Evolutionary conservation across 2,113 vertebrate species (phyloP), one percentile per base, ranked within the genome.

Genomic region (Oryctolagus cuniculus): DNA sequence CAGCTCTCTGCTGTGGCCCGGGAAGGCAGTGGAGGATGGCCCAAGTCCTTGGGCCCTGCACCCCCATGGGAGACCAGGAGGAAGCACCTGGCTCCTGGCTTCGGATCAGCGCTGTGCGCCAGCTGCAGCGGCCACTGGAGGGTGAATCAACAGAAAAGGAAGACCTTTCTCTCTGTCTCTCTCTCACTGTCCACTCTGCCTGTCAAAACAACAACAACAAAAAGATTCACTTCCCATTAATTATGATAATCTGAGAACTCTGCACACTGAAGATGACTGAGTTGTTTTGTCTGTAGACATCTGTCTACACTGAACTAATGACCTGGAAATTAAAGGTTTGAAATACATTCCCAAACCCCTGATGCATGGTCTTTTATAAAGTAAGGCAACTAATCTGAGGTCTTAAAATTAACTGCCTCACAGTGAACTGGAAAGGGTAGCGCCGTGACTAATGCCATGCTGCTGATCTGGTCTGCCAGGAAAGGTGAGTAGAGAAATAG

Each of bases 361-460:
- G 82, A 96, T 87, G 95, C 95, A 95, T 75, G 78, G 74, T 64
- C 63, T 96, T 94, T 87, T 77, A 90, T 44, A 44, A 44, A 44
- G 87, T 92, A 96, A 90, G 51, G 82, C 70, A 96, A 77, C 84
- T 91, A 94, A 96, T 95, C 87, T 94, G 34, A 95, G 83, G 75
- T 95, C 90, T 97, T 89, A 96, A 96, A 85, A 96, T 86, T 78
- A 97, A 92, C 93, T 94, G 81, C 92, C 74, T 95, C 75, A 44
- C 24, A 69, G 93, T 91, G 85, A 97, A 91, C 92, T 91, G 96
- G 91, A 95, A 97, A 97, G 89, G 92, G 89, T 89, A 95, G 88
- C n/a, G 49, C 66, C 31, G 27, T 95, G 96, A 97, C 82, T 97
- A 95, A 96, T 29, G 31, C 75, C 86, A 93, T 6, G 81, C 88